Evolutionary conservation across 2,113 vertebrate species (phyloP), one percentile per base, ranked within the genome.

Genomic region (Thermophis baileyi): DNA sequence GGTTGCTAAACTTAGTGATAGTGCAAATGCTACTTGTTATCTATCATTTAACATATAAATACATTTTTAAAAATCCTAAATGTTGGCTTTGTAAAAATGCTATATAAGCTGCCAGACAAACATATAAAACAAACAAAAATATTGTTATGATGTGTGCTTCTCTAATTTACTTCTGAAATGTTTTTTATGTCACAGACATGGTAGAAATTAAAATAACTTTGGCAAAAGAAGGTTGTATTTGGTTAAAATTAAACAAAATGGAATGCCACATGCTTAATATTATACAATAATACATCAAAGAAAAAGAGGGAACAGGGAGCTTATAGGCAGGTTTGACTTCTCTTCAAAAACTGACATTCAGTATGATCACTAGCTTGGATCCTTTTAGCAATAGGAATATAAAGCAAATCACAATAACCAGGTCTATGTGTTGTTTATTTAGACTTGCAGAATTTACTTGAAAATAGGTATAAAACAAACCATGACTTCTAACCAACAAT

Each of bases 41-140:
- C 16, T 91, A 91, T 20, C 14, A 87, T 25, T 93, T 91, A 92
- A 95, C 95, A 93, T 85, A 93, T 50, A 27, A 91, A 91, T 74
- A 69, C 47, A 90, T 54, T 89, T 89, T 91, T 54, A 53, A 35
- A 96, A 35, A 94, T 85, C 30, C 47, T 93, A 89, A 90, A 91
- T 95, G 88, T 87, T 96, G 22, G 91, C 86, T 94, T 92, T 89
- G 20, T 91, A 93, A 94, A 91, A 92, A 86, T 93, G 16, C 92
- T 96, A 94, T 89, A 27, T 90, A 88, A 30, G 3, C 92, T 63
- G n/a, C 91, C 90, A 69, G 63, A 69, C 12, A 35, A 69, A 35
- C 14, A 16, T 69, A 35, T 69, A 30, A 69, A 69, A 69, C 30
- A 69, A 69, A 16, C 14, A 35, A 69, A 69, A 30, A 90, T 94